Percentiles rank a stretch among this genome's conserved stretches.
phyloP scores from a whole-genome alignment of 2,888 invertebrate genomes.

The Scaptomyza polygonia region DNA sequence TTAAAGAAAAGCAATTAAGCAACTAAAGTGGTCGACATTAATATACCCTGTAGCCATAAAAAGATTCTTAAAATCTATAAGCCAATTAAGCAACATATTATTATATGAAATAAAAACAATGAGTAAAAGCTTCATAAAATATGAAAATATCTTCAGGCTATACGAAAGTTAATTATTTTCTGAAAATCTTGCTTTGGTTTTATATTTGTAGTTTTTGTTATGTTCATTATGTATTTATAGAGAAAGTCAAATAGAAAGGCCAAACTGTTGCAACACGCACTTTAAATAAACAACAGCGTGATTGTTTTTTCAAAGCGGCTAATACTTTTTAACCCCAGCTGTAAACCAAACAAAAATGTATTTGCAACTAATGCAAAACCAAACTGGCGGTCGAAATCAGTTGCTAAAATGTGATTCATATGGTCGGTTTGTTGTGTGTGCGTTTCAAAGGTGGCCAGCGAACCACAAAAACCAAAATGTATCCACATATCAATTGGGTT shows the following conservation, averaged over 20 bases:
- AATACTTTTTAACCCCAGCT: slow-evolving; percentile 16
- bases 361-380: slow-evolving; percentile 25
- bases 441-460: slow-evolving; percentile 34
- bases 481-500: slow-evolving; percentile 51
- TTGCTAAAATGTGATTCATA: slow-evolving; percentile 27
- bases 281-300: neutral
- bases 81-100: neutral
- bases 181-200: neutral
- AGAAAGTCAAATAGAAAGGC: neutral
- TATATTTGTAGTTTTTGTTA: no score
- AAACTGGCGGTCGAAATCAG: slow-evolving; percentile 27
- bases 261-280: neutral
- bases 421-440: slow-evolving; percentile 21
- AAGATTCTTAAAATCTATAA: neutral
- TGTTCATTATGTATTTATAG: neutral
- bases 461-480: slow-evolving; percentile 43
- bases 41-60: neutral
- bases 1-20: slow-evolving; percentile 6
- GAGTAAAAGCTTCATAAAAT: neutral
- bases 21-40: neutral
- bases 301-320: slow-evolving; percentile 8
- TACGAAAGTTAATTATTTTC: neutral
- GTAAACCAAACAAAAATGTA: slow-evolving; percentile 28
- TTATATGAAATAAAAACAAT: no score
- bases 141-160: neutral